Base-by-base conservation (phyloP, 2,888 invertebrate species). In the Baronia brevicornis region DNA sequence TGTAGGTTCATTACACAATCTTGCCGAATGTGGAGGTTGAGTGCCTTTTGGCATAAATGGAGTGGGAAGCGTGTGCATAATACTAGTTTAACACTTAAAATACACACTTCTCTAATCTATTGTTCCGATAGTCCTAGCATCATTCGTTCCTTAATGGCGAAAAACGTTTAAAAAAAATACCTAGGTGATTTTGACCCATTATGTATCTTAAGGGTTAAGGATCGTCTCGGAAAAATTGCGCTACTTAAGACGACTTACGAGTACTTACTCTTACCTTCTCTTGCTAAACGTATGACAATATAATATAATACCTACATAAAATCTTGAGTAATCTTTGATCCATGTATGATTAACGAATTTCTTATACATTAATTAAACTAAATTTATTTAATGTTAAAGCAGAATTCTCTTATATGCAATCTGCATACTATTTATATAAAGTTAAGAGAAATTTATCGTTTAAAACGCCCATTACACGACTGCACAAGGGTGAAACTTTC, bases 1-100 rank as follows among this genome's bases (percentile, higher is more conserved):
- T 39, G 33, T 43, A 43, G 60, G 65, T 68, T 67, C 67, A 60
- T 68, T 67, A 65, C 59, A 58, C 53, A 47, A 54, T 51, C 62
- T 64, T 58, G 43, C 50, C 48, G 46, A 55, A 55, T 27, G 27
- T 22, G 25, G 17, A 25, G 28, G 13, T 28, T 23, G 28, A 28
- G 28, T 22, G 15, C 25, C 25, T 19, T 19, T n/a, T n/a, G 7
- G 7, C 15, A 19, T 24, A 20, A 2, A 21, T 24, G 19, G 10
- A 22, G 19, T 24, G 28, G 19, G 7, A 2, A 21, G 33, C 28
- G 23, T 8, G 9, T 5, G 27, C 11, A 6, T 12, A 22, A 12
- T 10, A 5, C 14, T 21, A 9, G 12, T 6, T 7, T n/a, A n/a
- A n/a, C n/a, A n/a, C n/a, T n/a, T n/a, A n/a, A n/a, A n/a, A n/a